A percentile compares a stretch with the other conserved stretches of the same genome.
Conservation (phyloP, 2,888 invertebrate genomes). For the Plebejus melissa region DNA sequence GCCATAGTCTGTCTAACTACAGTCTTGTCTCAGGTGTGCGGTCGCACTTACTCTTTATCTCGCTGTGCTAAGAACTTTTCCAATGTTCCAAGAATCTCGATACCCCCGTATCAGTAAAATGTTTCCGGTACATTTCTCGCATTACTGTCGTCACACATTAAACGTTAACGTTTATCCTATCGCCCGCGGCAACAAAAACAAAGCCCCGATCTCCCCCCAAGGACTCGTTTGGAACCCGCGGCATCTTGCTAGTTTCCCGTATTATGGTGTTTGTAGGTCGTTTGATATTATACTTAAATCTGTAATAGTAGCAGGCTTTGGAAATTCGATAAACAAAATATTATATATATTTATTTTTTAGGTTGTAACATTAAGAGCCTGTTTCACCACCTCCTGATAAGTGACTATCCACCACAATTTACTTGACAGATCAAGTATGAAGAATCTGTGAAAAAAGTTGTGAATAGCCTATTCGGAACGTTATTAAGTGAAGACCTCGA, state of each 20-base stretch:
- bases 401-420: no score
- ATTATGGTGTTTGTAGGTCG: not conserved
- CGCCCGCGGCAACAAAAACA: slow-evolving; percentile 14
- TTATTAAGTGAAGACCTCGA: no score
- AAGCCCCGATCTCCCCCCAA: slow-evolving; percentile 8
- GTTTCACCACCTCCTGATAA: no score
- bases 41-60: no score
- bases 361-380: no score
- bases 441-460: no score
- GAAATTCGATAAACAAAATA: not conserved
- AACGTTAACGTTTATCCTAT: slow-evolving; percentile 21
- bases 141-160: slow-evolving; percentile 21
- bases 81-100: not conserved
- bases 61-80: not conserved
- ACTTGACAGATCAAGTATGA: no score
- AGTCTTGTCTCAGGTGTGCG: no score
- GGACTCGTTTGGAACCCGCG: slow-evolving; percentile 20
- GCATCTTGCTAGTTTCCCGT: slow-evolving; percentile 18
- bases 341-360: no score
- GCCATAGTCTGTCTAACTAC: no score
- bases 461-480: no score
- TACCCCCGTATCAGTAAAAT: slow-evolving; percentile 5
- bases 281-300: not conserved
- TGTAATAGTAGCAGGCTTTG: not conserved
- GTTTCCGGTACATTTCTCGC: slow-evolving; percentile 19